Percentiles rank a stretch among this genome's conserved stretches.
These are phyloP conservation scores for Acleris cristana DNA, from an alignment of 2,888 invertebrate species.

Conservation along the genomic window DNA sequence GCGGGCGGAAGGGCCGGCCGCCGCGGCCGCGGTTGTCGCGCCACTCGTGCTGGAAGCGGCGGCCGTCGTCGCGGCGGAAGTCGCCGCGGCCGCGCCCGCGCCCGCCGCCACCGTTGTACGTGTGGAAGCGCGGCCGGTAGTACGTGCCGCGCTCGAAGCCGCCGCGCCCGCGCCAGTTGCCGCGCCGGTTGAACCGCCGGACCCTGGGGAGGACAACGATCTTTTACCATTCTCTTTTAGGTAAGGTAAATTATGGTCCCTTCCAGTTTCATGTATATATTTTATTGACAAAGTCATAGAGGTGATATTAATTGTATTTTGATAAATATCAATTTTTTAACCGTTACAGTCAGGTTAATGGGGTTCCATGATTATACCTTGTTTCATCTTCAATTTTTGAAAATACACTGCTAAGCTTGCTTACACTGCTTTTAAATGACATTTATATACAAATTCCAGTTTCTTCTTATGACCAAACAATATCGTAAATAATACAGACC, in stretches of 20 bases:
- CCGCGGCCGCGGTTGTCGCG: slow-evolving; percentile 67
- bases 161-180: slow-evolving; percentile 82
- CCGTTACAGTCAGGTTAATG: no score
- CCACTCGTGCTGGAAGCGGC: slow-evolving; percentile 65
- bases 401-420: no score
- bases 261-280: no score
- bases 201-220: slow-evolving; percentile 45
- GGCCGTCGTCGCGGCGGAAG: slow-evolving; percentile 69
- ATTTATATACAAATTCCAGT: no score
- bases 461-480: no score
- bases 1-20: slow-evolving; percentile 70
- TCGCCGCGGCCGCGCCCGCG: slow-evolving; percentile 72
- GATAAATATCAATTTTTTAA: no score
- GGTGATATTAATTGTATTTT: no score
- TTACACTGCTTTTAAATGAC: no score
- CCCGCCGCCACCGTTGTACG: slow-evolving; percentile 85
- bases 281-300: no score
- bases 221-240: neutral
- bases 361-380: no score
- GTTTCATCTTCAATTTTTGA: no score
- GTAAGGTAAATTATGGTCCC: no score
- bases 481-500: slow-evolving; percentile 49
- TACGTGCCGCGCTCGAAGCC: slow-evolving; percentile 90
- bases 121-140: slow-evolving; percentile 91
- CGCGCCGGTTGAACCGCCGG: slow-evolving; percentile 69